These are phyloP conservation scores for Drosophila burlai DNA, from an alignment of 1,140 invertebrate genomes.

Conservation along the genomic window DNA sequence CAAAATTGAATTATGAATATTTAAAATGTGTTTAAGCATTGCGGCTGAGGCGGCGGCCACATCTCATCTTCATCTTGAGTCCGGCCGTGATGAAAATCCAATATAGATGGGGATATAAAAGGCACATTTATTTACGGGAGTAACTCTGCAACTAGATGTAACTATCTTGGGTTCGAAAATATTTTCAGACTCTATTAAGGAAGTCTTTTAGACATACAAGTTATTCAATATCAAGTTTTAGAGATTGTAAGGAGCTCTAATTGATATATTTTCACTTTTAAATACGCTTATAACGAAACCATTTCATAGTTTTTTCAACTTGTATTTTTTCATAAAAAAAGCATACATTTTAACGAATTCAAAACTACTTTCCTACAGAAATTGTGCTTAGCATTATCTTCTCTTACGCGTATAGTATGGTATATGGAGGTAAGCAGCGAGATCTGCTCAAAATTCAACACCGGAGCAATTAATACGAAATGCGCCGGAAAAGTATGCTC, in stretches of 20 bases:
- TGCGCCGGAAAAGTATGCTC: slow-evolving; percentile 64
- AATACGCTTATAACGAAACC: neutral
- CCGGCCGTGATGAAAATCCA: slow-evolving; percentile 45
- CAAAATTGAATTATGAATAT: slow-evolving; percentile 84
- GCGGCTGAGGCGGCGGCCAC: slow-evolving; percentile 30
- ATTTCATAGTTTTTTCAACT: neutral
- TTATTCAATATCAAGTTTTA: neutral
- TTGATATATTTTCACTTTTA: neutral
- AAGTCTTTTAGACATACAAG: neutral
- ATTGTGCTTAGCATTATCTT: neutral
- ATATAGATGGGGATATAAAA: slow-evolving; percentile 35
- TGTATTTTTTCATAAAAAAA: too few relatives aligned
- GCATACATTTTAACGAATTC: neutral
- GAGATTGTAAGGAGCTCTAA: neutral
- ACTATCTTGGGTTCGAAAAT: neutral
- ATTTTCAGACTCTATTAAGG: neutral
- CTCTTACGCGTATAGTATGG: neutral
- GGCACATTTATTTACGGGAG: neutral
- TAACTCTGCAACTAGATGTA: too few relatives aligned
- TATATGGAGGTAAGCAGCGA: neutral
- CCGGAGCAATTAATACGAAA: slow-evolving; percentile 70
- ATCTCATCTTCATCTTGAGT: slow-evolving; percentile 15
- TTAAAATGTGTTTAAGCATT: slow-evolving; percentile 77
- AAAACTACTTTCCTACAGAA: neutral
- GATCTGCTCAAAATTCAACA: slow-evolving; percentile 16